Base-by-base conservation (phyloP, 2,888 invertebrate species). In the Entomobrya multifasciata region DNA sequence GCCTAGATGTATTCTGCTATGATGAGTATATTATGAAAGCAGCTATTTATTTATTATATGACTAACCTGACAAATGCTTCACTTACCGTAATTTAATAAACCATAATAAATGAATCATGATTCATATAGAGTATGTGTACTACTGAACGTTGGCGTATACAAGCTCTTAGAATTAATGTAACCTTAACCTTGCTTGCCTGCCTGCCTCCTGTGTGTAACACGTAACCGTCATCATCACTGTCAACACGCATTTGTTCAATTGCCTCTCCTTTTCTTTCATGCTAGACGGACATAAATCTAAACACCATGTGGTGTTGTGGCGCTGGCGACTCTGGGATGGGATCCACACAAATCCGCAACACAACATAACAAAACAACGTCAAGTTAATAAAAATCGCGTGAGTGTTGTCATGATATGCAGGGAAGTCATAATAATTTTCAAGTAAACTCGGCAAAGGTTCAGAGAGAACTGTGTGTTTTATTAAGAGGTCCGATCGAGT, bases 151-250 rank as follows among this genome's bases (percentile, higher is more conserved):
- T 60, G 10, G n/a, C 20, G 30, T 17, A 30, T 30, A n/a, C 20
- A 11, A 27, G 2, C 15, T 27, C 36, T 36, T 8, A 17, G 17
- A 65, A 11, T n/a, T 36, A 20, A 17, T 17, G 41, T 65, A 65
- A 65, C 41, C 65, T 65, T 65, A 65, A 65, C 65, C 65, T 65
- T 65, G 65, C 41, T 41, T 10, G 36, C 65, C 36, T 65, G 65
- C 41, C 30, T 10, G 36, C 65, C 36, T 41, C 17, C 20, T 65
- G 65, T 65, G 65, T 65, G 65, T 65, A 65, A 41, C 65, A 65
- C 65, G 65, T 65, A 65, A 41, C 36, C 36, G 41, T 65, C 30
- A 65, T 65, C 65, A 65, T 65, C 65, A 65, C 65, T 65, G 65
- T 65, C 65, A 65, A 65, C 65, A 65, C 41, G 20, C 65, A 65